Evolutionary conservation across 2,888 invertebrate genomes (phyloP).

Genomic region (Bedellia somnulentella): DNA sequence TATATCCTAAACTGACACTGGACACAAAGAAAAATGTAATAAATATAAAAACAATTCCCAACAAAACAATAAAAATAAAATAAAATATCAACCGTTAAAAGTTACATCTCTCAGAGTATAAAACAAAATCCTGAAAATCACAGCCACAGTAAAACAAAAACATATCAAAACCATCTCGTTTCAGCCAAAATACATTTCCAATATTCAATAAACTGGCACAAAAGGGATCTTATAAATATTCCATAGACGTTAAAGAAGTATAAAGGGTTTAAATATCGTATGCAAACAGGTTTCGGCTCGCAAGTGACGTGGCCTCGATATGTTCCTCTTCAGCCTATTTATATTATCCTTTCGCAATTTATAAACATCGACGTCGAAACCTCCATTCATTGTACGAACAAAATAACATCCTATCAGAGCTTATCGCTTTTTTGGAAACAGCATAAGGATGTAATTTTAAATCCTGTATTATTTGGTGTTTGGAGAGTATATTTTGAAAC

Average conservation of each 20-base stretch:
- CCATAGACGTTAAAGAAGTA: conserved; percentile 19
- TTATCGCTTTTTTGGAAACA: too few relatives aligned
- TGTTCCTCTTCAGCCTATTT: conserved; percentile 19
- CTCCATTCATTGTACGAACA: too few relatives aligned
- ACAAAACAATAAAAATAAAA: too few relatives aligned
- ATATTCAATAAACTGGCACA: conserved; percentile 49
- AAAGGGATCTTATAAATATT: conserved; percentile 33
- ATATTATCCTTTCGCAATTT: conserved; percentile 19
- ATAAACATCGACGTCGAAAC: conserved; percentile 4
- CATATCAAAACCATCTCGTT: conserved; percentile 40
- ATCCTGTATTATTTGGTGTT: too few relatives aligned
- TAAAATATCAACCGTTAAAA: too few relatives aligned
- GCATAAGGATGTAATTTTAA: too few relatives aligned
- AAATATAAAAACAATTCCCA: too few relatives aligned
- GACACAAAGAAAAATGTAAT: too few relatives aligned
- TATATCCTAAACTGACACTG: too few relatives aligned
- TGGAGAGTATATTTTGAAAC: too few relatives aligned
- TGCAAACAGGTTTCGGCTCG: conserved; percentile 24
- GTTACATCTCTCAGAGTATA: too few relatives aligned
- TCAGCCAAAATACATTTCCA: conserved; percentile 40
- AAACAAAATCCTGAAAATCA: conserved; percentile 29
- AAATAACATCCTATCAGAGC: too few relatives aligned
- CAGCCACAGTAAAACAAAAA: conserved; percentile 35
- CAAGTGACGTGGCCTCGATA: conserved; percentile 16
- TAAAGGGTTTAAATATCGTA: conserved; percentile 27